A percentile compares a stretch with the other conserved stretches of the same genome.
These are phyloP conservation scores for Styela plicata DNA, from an alignment of 23 tunicate genomes.

Conservation along the genomic window DNA sequence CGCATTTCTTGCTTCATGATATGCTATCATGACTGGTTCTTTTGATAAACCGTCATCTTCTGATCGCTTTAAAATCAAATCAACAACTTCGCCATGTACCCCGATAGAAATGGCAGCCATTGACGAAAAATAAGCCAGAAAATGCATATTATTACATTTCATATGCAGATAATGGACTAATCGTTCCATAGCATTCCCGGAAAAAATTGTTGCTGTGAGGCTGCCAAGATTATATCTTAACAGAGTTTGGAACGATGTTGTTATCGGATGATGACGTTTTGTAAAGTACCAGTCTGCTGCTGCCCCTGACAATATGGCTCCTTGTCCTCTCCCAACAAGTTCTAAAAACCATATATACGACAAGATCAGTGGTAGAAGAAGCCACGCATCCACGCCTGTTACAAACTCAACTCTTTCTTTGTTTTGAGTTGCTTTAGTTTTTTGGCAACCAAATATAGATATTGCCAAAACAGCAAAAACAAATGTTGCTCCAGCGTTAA, in stretches of 20 bases:
- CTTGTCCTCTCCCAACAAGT: conserved; percentile 32
- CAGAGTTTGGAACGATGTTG: conserved; percentile 19
- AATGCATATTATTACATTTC: neutral
- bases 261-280: conserved; percentile 35
- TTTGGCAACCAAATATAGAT: conserved; percentile 32
- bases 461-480: conserved; percentile 6
- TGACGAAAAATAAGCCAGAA: conserved; percentile 33
- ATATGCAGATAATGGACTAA: neutral
- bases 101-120: conserved; percentile 51
- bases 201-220: conserved; percentile 38
- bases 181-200: conserved; percentile 8
- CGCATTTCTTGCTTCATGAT: neutral
- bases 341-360: conserved; percentile 40
- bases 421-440: conserved; percentile 24
- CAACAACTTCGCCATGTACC: conserved; percentile 41
- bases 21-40: neutral
- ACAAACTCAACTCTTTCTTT: neutral
- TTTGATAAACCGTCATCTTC: neutral
- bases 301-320: conserved; percentile 49
- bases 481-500: neutral
- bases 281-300: conserved; percentile 67
- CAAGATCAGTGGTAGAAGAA: neutral
- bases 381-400: neutral
- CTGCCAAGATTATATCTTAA: conserved; percentile 59
- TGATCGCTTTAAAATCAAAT: conserved; percentile 33